These are phyloP conservation scores for Carterocephalus palaemon DNA, from an alignment of 2,888 invertebrate genomes.

Conservation along the genomic window DNA sequence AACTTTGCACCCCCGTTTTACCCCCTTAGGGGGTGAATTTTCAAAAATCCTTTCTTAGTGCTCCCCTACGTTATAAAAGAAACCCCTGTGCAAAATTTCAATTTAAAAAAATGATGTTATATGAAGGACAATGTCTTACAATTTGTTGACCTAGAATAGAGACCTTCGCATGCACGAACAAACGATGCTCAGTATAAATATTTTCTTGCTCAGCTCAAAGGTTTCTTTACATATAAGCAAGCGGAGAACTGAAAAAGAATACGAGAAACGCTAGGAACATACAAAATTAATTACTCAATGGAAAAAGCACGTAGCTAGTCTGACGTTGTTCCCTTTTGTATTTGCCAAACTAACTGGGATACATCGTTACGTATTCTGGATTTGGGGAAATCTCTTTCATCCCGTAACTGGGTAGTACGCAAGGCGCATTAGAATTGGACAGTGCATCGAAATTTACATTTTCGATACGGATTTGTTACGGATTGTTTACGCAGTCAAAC, in stretches of 20 bases:
- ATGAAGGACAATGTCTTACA: constrained; percentile 11
- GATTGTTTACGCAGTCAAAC: constrained; percentile 30
- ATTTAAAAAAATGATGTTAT: too few relatives aligned
- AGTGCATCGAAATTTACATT: constrained; percentile 28
- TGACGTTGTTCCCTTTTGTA: constrained; percentile 19
- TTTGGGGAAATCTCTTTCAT: constrained; percentile 22
- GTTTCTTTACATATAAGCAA: constrained; percentile 11
- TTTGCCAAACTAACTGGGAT: constrained; percentile 26
- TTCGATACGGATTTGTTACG: constrained; percentile 25
- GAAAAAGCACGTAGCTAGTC: constrained; percentile 13
- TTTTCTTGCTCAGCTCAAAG: constrained; percentile 17
- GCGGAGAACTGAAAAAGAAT: constrained; percentile 17
- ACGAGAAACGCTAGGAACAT: constrained; percentile 17
- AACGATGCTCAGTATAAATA: constrained; percentile 17
- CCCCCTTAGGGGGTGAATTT: too few relatives aligned
- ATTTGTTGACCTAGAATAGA: constrained; percentile 18
- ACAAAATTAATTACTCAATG: constrained; percentile 25
- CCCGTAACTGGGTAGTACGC: constrained; percentile 17
- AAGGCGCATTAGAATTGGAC: constrained; percentile 27
- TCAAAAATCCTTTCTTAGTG: too few relatives aligned
- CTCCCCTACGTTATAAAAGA: too few relatives aligned
- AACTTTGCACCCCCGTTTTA: too few relatives aligned
- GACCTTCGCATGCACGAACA: constrained; percentile 7
- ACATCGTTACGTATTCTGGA: constrained; percentile 24
- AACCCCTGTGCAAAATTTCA: too few relatives aligned